Evolutionary conservation across 2,888 invertebrate species (phyloP), one percentile per base, ranked within the genome.

Genomic region (Trypoxylon attenuatum): DNA sequence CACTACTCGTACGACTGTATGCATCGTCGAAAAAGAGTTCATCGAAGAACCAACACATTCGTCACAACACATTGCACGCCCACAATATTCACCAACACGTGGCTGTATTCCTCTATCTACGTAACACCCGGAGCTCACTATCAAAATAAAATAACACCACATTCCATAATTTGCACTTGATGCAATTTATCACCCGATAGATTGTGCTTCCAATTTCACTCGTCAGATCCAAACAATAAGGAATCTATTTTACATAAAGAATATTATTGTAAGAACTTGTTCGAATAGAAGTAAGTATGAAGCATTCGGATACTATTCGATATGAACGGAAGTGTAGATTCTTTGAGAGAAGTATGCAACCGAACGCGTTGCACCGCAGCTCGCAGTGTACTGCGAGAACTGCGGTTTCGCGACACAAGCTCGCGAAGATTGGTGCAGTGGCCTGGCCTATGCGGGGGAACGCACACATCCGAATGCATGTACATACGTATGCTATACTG

Each of bases 401-500:
- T 73, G 74, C 68, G 60, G 69, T 71, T 76, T 71, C 64, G 65
- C 66, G 66, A 64, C 41, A 50, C 69, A 67, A 64, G 63, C 61
- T 70, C 70, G 55, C 59, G n/a, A 69, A 71, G 71, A 78, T 71
- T 69, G 78, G 66, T 71, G 79, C 68, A 70, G 50, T 65, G 65
- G 59, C 43, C n/a, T n/a, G n/a, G n/a, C n/a, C n/a, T n/a, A 55
- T 69, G 75, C 70, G 79, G 77, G 77, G 71, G 73, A 70, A 69
- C 23, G n/a, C 21, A 5, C 38, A 19, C 3, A 6, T 61, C 33
- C 21, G 29, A 27, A 45, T 45, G 54, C 50, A 42, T 53, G 47
- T 45, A 53, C 41, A n/a, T n/a, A n/a, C n/a, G n/a, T n/a, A n/a
- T n/a, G 41, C 45, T 49, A 49, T 62, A 67, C 51, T 54, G 47